These are phyloP conservation scores for Pseudanteris insignis DNA, from an alignment of 2,888 invertebrate species.

Conservation along the genomic window DNA sequence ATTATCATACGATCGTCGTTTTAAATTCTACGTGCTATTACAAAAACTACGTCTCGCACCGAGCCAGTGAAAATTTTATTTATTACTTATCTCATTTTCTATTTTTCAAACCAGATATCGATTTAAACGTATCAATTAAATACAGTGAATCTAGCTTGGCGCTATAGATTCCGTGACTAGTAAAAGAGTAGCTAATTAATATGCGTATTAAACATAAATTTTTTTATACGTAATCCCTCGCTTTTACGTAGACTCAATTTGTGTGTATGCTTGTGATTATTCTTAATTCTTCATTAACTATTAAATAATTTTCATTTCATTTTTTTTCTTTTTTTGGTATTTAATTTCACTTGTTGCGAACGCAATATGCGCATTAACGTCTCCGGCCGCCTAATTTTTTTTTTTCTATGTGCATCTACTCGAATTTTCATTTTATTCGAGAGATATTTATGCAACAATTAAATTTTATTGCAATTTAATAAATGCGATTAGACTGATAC, in stretches of 20 bases:
- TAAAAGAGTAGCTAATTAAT: conserved; percentile 31
- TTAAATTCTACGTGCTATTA: conserved; percentile 16
- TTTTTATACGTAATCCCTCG: conserved; percentile 39
- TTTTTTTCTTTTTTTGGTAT: conserved; percentile 39
- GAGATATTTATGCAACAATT: background rate
- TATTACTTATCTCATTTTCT: conserved; percentile 3
- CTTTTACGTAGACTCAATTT: conserved; percentile 16
- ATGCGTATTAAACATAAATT: conserved; percentile 2
- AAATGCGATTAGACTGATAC: too few relatives aligned
- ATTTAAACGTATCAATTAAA: conserved; percentile 1
- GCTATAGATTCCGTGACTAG: conserved; percentile 30
- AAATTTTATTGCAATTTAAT: too few relatives aligned
- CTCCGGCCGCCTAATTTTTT: conserved; percentile 34
- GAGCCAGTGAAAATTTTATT: conserved; percentile 16
- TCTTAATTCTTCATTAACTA: conserved; percentile 18
- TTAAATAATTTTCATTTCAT: conserved; percentile 5
- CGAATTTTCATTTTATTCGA: conserved; percentile 3
- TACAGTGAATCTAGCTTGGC: conserved; percentile 4
- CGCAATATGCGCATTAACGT: conserved; percentile 39
- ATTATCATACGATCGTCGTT: conserved; percentile 10
- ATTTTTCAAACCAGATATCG: conserved; percentile 1
- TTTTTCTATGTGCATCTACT: conserved; percentile 20
- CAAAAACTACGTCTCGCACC: conserved; percentile 34
- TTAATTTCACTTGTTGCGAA: conserved; percentile 34
- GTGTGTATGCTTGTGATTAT: conserved; percentile 13